Evolutionary conservation across 2,888 invertebrate species (phyloP), one percentile per base, ranked within the genome.

Genomic region (Spialia ferax): DNA sequence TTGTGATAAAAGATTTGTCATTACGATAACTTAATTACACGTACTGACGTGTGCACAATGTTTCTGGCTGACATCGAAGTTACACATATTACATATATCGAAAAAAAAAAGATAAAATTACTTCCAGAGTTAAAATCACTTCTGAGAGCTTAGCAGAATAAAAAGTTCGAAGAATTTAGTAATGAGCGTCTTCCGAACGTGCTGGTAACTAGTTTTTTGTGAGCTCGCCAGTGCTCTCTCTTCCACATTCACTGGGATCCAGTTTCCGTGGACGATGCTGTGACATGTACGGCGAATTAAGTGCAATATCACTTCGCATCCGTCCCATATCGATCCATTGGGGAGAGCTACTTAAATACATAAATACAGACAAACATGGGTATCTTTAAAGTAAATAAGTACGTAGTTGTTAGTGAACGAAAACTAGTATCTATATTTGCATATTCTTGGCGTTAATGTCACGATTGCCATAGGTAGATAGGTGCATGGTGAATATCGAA

Each of bases 81-180:
- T n/a, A n/a, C n/a, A n/a, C n/a, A n/a, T n/a, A n/a, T n/a, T n/a
- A 35, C 13, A 13, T 7, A 22, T 23, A 52, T 52, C 23, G 20
- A 52, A 22, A 61, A 35, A 20, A n/a, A 74, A 73, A 73, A 72
- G 55, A 54, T 55, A 68, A 68, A 72, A 68, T 67, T 50, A 63
- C 74, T 71, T 73, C 75, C 75, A 75, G 72, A 70, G 71, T 75
- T 79, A 80, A 83, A 81, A 84, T 83, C 74, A 75, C 79, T 83
- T 82, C 87, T 77, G 73, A 82, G 86, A 85, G 79, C 75, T 74
- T 73, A 76, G 69, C 70, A 60, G 71, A n/a, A 77, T 80, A 87
- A 90, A 88, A 90, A 87, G 83, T 79, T 79, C 78, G 75, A 73
- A 79, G 87, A 87, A 88, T 89, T 86, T 87, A 80, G 85, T 90